A percentile compares a stretch with the other conserved stretches of the same genome.
phyloP scores from a whole-genome alignment of 2,113 vertebrate genomes.

The Gobio gobio region DNA sequence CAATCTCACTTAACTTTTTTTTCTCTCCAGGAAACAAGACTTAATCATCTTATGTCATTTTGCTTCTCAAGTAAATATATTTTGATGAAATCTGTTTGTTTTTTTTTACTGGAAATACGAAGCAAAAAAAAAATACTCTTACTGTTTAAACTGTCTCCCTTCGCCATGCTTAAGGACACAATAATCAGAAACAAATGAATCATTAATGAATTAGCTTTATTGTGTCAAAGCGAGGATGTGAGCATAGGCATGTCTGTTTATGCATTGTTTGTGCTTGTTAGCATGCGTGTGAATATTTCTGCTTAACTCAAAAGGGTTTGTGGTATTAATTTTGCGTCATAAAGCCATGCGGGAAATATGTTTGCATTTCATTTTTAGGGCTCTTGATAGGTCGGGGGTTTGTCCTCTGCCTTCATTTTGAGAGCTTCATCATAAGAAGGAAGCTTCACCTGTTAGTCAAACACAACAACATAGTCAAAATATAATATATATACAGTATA shows the following conservation, averaged over 20 bases:
- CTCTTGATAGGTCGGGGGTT: conserved; percentile 68
- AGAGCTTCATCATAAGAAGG: conserved; percentile 80
- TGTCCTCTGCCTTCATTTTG: conserved; percentile 72
- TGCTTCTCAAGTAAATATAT: too few relatives aligned
- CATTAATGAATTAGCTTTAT: not conserved
- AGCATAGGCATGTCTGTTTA: not conserved
- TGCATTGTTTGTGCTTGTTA: not conserved
- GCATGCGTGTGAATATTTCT: not conserved
- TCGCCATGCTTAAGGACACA: not conserved
- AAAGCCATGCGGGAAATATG: conserved; percentile 17
- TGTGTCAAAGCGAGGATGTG: not conserved
- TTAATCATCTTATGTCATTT: too few relatives aligned
- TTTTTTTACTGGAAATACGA: too few relatives aligned
- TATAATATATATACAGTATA: too few relatives aligned
- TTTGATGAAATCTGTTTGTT: too few relatives aligned
- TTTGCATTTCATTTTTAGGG: conserved; percentile 60
- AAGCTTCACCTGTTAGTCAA: conserved; percentile 68
- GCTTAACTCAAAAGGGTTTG: not conserved
- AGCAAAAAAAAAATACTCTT: too few relatives aligned
- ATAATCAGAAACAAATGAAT: not conserved
- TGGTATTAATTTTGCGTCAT: not conserved
- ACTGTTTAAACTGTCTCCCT: not conserved
- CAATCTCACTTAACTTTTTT: too few relatives aligned
- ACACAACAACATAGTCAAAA: not conserved
- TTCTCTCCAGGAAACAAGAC: too few relatives aligned